Conservation (phyloP, 1,140 invertebrate species). For the Sarcophaga bullata region DNA sequence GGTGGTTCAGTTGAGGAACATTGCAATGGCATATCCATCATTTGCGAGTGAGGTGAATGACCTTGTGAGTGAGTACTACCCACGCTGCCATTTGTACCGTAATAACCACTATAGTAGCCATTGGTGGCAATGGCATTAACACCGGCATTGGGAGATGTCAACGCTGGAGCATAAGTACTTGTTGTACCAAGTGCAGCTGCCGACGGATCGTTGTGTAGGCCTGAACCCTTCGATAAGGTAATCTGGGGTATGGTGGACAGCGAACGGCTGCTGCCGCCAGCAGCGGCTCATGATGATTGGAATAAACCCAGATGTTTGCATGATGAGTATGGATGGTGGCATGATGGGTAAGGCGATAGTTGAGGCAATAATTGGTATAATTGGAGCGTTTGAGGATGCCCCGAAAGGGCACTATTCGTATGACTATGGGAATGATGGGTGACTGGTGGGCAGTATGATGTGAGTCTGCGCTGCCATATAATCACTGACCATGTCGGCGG, state of each 20-base stretch:
- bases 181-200: slow-evolving; percentile 39
- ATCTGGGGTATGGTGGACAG: slow-evolving; percentile 56
- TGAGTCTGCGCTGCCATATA: slow-evolving; percentile 62
- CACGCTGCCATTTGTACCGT: slow-evolving; percentile 61
- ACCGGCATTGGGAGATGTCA: slow-evolving; percentile 54
- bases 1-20: slow-evolving; percentile 63
- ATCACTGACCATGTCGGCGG: slow-evolving; percentile 64
- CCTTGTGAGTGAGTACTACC: slow-evolving; percentile 62
- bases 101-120: slow-evolving; percentile 63
- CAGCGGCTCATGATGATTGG: slow-evolving; percentile 54
- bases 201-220: slow-evolving; percentile 53
- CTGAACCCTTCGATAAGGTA: slow-evolving; percentile 59
- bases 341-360: slow-evolving; percentile 63
- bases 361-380: slow-evolving; percentile 60
- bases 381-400: slow-evolving; percentile 61
- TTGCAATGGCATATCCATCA: slow-evolving; percentile 64
- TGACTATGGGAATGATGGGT: slow-evolving; percentile 61
- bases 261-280: slow-evolving; percentile 48
- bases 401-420: slow-evolving; percentile 59
- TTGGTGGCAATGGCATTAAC: slow-evolving; percentile 43
- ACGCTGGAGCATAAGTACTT: slow-evolving; percentile 53
- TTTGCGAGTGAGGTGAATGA: slow-evolving; percentile 62
- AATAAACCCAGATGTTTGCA: slow-evolving; percentile 61
- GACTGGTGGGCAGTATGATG: slow-evolving; percentile 56
- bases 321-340: slow-evolving; percentile 50